A percentile compares a stretch with the other conserved stretches of the same genome.
phyloP scores from a whole-genome alignment of 1,140 invertebrate genomes.

The Ceratosolen fusciceps region DNA sequence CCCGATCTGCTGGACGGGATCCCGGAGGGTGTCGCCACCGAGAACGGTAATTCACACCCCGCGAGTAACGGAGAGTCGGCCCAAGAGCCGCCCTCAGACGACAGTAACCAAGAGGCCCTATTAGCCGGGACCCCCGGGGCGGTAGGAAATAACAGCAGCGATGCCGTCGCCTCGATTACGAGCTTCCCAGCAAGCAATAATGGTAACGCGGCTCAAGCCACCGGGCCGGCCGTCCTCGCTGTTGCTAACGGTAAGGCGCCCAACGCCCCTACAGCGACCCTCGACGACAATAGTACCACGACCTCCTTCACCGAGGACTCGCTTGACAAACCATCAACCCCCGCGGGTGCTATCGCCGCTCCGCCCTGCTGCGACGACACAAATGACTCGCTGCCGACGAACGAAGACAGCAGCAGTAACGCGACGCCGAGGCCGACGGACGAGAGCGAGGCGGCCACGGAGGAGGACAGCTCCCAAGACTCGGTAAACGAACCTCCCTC shows the following conservation, averaged over 20 bases:
- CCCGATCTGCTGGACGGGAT: constrained; percentile 86
- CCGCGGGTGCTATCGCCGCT: constrained; percentile 41
- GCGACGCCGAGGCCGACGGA: constrained; percentile 67
- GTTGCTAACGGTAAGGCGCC: constrained; percentile 41
- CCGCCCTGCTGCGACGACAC: constrained; percentile 64
- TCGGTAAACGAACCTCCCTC: constrained; percentile 63
- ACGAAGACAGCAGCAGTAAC: constrained; percentile 66
- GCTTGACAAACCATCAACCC: constrained; percentile 74
- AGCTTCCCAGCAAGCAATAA: constrained; percentile 43
- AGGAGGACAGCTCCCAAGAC: constrained; percentile 64
- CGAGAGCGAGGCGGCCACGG: constrained; percentile 64
- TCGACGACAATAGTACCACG: constrained; percentile 74
- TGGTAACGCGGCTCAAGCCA: constrained; percentile 49
- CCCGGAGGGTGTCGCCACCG: constrained; percentile 72
- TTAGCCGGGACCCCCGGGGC: constrained; percentile 44
- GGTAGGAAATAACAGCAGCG: constrained; percentile 51
- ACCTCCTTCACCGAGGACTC: constrained; percentile 82
- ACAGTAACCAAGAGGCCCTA: constrained; percentile 70
- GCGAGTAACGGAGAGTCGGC: constrained; percentile 61
- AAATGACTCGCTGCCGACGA: constrained; percentile 66
- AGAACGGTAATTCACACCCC: constrained; percentile 73
- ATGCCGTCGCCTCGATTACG: not conserved
- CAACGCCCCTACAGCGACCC: constrained; percentile 62
- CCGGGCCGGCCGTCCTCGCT: constrained; percentile 34
- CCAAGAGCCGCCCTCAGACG: constrained; percentile 67